Percentiles rank a stretch among this genome's conserved stretches.
These are phyloP conservation scores for Stigmatopora argus DNA, from an alignment of 2,113 vertebrate species.

Conservation along the genomic window DNA sequence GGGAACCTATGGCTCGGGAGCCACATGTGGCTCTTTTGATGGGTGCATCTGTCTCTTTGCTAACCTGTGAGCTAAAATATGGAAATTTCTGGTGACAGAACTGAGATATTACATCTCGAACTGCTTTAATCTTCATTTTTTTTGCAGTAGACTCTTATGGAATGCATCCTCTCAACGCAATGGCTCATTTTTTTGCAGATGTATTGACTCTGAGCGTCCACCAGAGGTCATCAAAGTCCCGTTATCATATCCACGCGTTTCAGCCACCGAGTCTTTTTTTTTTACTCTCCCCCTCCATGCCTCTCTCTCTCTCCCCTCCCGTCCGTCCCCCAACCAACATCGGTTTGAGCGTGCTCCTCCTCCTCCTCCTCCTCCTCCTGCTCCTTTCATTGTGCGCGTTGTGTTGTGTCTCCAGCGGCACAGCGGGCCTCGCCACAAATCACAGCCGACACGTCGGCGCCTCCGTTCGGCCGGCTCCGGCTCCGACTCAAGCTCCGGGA, in stretches of 20 bases:
- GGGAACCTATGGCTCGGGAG: too few species aligned
- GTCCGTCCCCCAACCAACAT: not conserved
- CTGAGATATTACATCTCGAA: too few species aligned
- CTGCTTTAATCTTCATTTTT: too few species aligned
- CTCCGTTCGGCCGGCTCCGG: not conserved
- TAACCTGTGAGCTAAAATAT: too few species aligned
- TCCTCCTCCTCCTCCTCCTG: slow-evolving; percentile 2
- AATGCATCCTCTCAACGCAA: too few species aligned
- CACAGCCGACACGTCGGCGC: not conserved
- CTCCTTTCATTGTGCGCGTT: not conserved
- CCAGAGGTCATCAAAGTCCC: not conserved
- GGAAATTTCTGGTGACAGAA: too few species aligned
- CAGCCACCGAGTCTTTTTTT: not conserved
- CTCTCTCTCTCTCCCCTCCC: not conserved
- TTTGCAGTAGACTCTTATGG: too few species aligned
- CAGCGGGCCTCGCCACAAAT: not conserved
- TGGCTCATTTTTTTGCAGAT: not conserved
- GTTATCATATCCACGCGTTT: not conserved
- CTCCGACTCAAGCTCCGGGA: not conserved
- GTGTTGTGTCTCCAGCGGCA: not conserved
- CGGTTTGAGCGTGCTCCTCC: not conserved
- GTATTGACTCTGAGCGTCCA: not conserved
- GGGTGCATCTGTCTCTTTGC: too few species aligned
- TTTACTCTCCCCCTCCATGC: not conserved
- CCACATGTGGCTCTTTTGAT: too few species aligned